Evolutionary conservation across 2,113 vertebrate species (phyloP).

Genomic region (Fregetta grallaria): DNA sequence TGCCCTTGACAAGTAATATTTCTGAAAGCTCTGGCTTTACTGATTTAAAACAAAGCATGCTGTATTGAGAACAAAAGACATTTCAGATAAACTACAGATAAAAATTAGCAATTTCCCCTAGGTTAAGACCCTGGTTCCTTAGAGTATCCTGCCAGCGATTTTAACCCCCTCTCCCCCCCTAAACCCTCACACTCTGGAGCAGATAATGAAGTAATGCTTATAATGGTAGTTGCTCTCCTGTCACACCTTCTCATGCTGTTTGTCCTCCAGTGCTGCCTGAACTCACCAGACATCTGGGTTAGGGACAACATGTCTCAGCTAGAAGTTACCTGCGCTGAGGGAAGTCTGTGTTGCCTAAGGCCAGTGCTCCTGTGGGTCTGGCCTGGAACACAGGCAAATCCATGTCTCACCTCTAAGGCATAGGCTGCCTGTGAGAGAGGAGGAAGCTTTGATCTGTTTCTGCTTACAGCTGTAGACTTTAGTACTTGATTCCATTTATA

Average conservation of each 20-base stretch:
- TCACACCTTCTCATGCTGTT: not conserved
- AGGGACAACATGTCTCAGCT: not conserved
- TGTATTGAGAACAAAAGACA: not conserved
- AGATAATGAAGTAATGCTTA: not conserved
- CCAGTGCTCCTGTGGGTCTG: no score
- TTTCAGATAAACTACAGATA: not conserved
- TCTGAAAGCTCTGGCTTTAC: not conserved
- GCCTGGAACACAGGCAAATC: no score
- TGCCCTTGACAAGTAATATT: not conserved
- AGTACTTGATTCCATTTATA: not conserved
- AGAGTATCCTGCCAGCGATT: not conserved
- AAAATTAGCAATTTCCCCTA: not conserved
- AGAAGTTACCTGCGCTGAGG: not conserved
- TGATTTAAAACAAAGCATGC: not conserved
- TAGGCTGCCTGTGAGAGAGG: not conserved
- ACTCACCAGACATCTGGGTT: not conserved
- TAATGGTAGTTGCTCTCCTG: not conserved
- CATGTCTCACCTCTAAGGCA: not conserved
- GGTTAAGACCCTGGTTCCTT: not conserved
- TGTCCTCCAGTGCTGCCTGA: not conserved
- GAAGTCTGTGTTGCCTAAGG: not conserved
- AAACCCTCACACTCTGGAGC: not conserved
- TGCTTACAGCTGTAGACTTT: not conserved
- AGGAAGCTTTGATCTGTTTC: not conserved
- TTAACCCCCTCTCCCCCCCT: not conserved